Evolutionary conservation across 2,888 invertebrate genomes (phyloP).

Genomic region (Germaria angustata): DNA sequence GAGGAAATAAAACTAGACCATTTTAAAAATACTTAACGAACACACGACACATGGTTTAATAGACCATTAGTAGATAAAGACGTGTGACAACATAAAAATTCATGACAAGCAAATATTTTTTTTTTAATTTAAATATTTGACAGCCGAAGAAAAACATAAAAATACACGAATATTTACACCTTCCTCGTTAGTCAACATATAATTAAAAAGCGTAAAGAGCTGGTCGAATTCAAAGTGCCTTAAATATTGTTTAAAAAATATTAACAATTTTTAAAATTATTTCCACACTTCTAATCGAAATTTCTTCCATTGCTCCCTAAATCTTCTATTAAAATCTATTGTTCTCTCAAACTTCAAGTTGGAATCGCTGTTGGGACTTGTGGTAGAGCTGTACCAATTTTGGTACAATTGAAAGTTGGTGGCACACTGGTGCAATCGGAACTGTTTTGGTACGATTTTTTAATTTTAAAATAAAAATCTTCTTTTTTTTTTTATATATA

Average conservation of each 20-base stretch:
- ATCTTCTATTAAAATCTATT: too few species aligned
- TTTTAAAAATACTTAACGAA: constrained; percentile 61
- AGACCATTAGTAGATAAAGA: constrained; percentile 63
- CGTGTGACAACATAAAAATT: constrained; percentile 58
- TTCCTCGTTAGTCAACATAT: constrained; percentile 5
- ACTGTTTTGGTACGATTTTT: too few species aligned
- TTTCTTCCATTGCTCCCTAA: too few species aligned
- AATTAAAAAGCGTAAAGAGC: not conserved
- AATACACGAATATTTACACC: constrained; percentile 12
- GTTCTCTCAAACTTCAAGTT: too few species aligned
- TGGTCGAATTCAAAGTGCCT: not conserved
- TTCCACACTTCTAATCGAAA: too few species aligned
- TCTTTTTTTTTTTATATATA: too few species aligned
- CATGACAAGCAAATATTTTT: constrained; percentile 41
- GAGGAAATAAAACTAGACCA: constrained; percentile 52
- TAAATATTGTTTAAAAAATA: not conserved
- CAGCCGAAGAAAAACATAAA: constrained; percentile 7
- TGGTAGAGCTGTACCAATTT: too few species aligned
- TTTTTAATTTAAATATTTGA: constrained; percentile 27
- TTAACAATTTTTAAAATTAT: too few species aligned
- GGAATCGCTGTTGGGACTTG: too few species aligned
- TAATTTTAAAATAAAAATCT: too few species aligned
- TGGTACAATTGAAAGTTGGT: too few species aligned
- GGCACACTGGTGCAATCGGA: too few species aligned
- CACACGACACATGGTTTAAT: constrained; percentile 63